Percentiles rank a stretch among this genome's conserved stretches.
Evolutionary conservation across 2,888 invertebrate species (phyloP).

Genomic region (Caenorhabditis sinica): DNA sequence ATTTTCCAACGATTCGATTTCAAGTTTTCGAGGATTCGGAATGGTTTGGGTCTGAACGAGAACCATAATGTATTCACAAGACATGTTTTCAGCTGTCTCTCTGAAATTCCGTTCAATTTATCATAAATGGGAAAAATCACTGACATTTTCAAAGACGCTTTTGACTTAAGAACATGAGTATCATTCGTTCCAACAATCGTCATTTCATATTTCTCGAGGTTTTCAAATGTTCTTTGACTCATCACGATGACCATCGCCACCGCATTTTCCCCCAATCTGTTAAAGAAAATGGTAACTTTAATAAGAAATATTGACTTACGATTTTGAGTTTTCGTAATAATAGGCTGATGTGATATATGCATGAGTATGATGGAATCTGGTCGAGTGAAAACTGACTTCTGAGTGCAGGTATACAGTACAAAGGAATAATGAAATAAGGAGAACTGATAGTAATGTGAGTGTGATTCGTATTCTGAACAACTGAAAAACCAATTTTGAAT

Average conservation of each 20-base stretch:
- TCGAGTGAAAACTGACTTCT: not conserved
- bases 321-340: conserved; percentile 41
- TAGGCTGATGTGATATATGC: conserved; percentile 43
- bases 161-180: not conserved
- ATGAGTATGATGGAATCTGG: conserved; percentile 29
- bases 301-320: conserved; percentile 13
- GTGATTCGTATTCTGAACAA: too few relatives aligned
- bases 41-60: conserved; percentile 49
- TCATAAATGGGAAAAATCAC: not conserved
- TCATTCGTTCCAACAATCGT: conserved; percentile 38
- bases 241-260: conserved; percentile 56
- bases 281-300: not conserved
- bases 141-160: conserved; percentile 22
- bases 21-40: conserved; percentile 35
- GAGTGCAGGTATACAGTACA: too few relatives aligned
- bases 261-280: conserved; percentile 54
- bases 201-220: conserved; percentile 47
- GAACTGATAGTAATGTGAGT: not conserved
- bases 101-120: conserved; percentile 12
- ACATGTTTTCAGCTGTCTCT: conserved; percentile 42
- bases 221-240: conserved; percentile 32
- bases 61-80: conserved; percentile 56
- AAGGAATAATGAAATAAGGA: too few relatives aligned
- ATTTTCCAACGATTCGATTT: conserved; percentile 42
- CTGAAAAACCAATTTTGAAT: too few relatives aligned